Percentiles rank a stretch among this genome's conserved stretches.
Conservation (phyloP, 2,797 vertebrate species). For the Naso thynnoides region DNA sequence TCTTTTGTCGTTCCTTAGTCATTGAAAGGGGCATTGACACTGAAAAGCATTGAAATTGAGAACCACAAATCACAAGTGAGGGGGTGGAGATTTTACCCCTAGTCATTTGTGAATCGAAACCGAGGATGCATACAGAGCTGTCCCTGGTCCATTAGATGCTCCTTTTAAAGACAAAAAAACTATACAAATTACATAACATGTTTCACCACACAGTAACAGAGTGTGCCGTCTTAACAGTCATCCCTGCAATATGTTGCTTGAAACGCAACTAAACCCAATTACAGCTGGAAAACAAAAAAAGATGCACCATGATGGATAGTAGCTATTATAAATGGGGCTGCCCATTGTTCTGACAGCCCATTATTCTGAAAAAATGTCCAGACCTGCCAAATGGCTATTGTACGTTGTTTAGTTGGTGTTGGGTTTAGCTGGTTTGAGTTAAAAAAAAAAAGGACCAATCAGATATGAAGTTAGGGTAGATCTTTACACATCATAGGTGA, state of each 20-base stretch:
- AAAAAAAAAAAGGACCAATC: too few relatives aligned
- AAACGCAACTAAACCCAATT: slow-evolving; percentile 36
- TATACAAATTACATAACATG: slow-evolving; percentile 31
- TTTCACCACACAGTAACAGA: slow-evolving; percentile 20
- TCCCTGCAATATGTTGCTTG: not conserved
- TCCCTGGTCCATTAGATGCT: slow-evolving; percentile 42
- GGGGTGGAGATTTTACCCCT: slow-evolving; percentile 35
- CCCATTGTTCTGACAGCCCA: too few relatives aligned
- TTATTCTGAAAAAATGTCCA: too few relatives aligned
- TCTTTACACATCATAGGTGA: too few relatives aligned
- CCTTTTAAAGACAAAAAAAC: slow-evolving; percentile 31
- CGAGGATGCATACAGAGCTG: slow-evolving; percentile 18
- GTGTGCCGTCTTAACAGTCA: not conserved
- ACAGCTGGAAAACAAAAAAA: slow-evolving; percentile 27
- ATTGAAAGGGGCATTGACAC: slow-evolving; percentile 34
- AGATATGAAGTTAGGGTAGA: too few relatives aligned
- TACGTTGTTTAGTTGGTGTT: too few relatives aligned
- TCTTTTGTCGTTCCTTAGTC: slow-evolving; percentile 36
- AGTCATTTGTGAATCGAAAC: slow-evolving; percentile 40
- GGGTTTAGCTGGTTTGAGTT: too few relatives aligned
- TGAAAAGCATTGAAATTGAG: slow-evolving; percentile 51
- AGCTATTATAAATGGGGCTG: not conserved
- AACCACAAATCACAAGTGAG: slow-evolving; percentile 54
- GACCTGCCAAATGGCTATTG: too few relatives aligned
- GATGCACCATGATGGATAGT: not conserved